These are phyloP conservation scores for Microcebus lehilahytsara DNA, from an alignment of 2,113 vertebrate species.

Conservation along the genomic window DNA sequence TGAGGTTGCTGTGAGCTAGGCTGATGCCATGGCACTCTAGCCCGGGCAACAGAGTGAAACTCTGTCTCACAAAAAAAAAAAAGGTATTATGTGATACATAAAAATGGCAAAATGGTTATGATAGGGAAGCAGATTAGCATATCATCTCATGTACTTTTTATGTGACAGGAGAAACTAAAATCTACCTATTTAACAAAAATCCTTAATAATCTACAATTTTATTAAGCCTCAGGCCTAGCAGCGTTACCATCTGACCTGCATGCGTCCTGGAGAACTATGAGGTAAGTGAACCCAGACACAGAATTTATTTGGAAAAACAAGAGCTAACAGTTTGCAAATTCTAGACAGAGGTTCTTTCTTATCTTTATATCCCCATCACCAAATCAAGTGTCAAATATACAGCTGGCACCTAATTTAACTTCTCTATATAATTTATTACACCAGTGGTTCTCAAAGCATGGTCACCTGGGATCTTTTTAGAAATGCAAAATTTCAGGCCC, in stretches of 20 bases:
- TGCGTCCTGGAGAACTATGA: background rate
- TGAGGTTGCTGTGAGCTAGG: no score
- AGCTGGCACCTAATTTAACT: slow-evolving; percentile 4
- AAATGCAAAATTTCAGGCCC: slow-evolving; percentile 13
- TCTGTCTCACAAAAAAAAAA: no score
- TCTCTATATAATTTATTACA: background rate
- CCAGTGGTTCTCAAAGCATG: background rate
- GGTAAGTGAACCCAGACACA: background rate
- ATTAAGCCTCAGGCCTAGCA: background rate
- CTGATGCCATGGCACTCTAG: no score
- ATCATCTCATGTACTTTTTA: background rate
- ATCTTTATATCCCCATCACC: background rate
- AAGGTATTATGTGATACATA: background rate
- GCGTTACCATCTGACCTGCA: background rate
- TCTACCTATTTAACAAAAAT: background rate
- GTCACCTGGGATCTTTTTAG: background rate
- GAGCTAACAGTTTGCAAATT: background rate
- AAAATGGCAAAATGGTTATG: background rate
- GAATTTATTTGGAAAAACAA: background rate
- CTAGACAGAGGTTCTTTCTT: background rate
- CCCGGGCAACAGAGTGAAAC: no score
- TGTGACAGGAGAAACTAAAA: background rate
- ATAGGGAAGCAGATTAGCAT: background rate
- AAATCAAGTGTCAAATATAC: background rate
- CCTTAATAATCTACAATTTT: background rate